A percentile compares a stretch with the other conserved stretches of the same genome.
Evolutionary conservation across 2,888 invertebrate genomes (phyloP).

Genomic region (Pachycephus smyrnensis): DNA sequence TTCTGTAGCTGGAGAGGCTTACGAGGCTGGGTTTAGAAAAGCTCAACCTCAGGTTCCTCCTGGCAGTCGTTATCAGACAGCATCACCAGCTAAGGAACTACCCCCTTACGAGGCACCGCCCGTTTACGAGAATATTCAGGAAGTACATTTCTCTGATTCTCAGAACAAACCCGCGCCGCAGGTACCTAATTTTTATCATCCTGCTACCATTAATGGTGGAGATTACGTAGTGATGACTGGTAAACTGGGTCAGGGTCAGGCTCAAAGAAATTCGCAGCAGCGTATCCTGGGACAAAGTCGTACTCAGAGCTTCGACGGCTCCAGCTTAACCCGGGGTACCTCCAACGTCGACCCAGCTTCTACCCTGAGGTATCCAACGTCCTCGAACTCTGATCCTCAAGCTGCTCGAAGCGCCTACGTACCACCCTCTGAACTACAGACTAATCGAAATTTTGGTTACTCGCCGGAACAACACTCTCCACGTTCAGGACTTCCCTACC

Average conservation of each 20-base stretch:
- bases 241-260: slow-evolving; percentile 60
- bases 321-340: slow-evolving; percentile 33
- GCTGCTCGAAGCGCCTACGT: slow-evolving; percentile 58
- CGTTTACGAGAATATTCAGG: slow-evolving; percentile 75
- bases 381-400: slow-evolving; percentile 53
- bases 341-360: slow-evolving; percentile 37
- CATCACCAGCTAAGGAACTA: slow-evolving; percentile 70
- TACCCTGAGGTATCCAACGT: slow-evolving; percentile 37
- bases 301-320: slow-evolving; percentile 58
- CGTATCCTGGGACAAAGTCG: slow-evolving; percentile 30
- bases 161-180: slow-evolving; percentile 67
- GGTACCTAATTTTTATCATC: slow-evolving; percentile 63
- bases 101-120: slow-evolving; percentile 71
- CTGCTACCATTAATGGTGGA: slow-evolving; percentile 78
- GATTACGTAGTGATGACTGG: slow-evolving; percentile 90
- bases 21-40: slow-evolving; percentile 73
- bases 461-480: slow-evolving; percentile 51
- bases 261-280: slow-evolving; percentile 43
- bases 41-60: slow-evolving; percentile 87
- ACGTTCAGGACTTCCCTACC: slow-evolving; percentile 51
- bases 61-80: slow-evolving; percentile 71
- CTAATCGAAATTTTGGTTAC: slow-evolving; percentile 41
- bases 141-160: slow-evolving; percentile 62
- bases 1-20: slow-evolving; percentile 60
- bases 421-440: slow-evolving; percentile 62